A percentile compares a stretch with the other conserved stretches of the same genome.
Evolutionary conservation across 2,888 invertebrate species (phyloP).

Genomic region (Augochlorella aurata): DNA sequence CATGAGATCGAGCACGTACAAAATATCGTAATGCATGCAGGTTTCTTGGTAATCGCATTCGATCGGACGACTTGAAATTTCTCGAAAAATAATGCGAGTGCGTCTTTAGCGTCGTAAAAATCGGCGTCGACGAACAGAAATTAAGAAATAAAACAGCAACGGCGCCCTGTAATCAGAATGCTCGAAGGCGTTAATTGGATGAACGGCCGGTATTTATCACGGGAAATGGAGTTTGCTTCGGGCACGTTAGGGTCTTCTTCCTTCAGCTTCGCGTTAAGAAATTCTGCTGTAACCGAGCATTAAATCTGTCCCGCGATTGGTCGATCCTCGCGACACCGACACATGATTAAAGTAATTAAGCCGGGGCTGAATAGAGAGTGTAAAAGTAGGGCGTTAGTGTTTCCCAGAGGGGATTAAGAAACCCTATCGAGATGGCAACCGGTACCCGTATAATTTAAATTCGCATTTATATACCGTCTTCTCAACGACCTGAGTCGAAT

Average conservation of each 20-base stretch:
- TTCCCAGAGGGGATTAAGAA: constrained; percentile 78
- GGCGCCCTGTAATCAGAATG: constrained; percentile 43
- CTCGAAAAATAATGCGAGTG: no score
- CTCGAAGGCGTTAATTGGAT: constrained; percentile 56
- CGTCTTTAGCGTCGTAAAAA: not conserved
- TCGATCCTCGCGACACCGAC: constrained; percentile 60
- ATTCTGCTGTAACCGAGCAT: constrained; percentile 36
- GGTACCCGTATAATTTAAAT: constrained; percentile 76
- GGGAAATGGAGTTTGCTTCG: constrained; percentile 42
- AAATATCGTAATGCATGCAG: not conserved
- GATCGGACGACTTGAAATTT: not conserved
- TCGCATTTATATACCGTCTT: constrained; percentile 54
- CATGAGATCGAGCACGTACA: not conserved
- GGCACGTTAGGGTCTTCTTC: constrained; percentile 56
- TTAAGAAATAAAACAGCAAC: constrained; percentile 43
- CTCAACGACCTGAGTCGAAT: constrained; percentile 7
- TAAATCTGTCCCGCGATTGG: constrained; percentile 52
- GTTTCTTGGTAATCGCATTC: not conserved
- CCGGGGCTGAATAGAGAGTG: constrained; percentile 54
- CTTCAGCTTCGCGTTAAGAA: constrained; percentile 40
- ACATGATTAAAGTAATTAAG: constrained; percentile 78
- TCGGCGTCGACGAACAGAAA: constrained; percentile 4
- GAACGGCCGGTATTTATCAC: constrained; percentile 49
- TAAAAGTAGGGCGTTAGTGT: constrained; percentile 78
- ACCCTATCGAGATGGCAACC: constrained; percentile 73